These are phyloP conservation scores for Drosophila helvetica DNA, from an alignment of 2,888 invertebrate genomes.

Conservation along the genomic window DNA sequence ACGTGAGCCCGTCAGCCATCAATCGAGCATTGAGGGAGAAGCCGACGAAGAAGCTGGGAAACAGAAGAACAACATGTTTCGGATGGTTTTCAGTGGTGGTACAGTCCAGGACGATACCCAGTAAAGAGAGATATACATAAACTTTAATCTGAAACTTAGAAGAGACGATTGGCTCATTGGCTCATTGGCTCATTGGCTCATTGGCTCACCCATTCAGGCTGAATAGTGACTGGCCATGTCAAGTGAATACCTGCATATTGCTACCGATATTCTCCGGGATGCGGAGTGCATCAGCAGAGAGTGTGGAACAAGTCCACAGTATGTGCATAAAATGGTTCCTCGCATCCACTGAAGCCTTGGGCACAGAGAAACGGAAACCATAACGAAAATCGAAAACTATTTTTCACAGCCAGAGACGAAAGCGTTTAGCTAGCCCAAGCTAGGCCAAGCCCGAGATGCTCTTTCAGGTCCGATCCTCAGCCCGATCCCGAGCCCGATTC, in stretches of 20 bases:
- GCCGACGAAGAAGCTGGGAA: conserved; percentile 10
- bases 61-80: conserved; percentile 10
- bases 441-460: conserved; percentile 12
- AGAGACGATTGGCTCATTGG: no score
- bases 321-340: conserved; percentile 5
- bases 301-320: not conserved
- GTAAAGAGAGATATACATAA: not conserved
- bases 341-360: not conserved
- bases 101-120: conserved; percentile 11
- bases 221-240: no score
- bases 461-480: not conserved
- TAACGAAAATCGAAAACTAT: conserved; percentile 74
- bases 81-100: not conserved
- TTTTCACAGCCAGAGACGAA: conserved; percentile 57
- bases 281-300: not conserved
- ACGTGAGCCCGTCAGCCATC: conserved; percentile 76
- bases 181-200: no score
- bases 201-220: no score
- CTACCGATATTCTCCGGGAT: not conserved
- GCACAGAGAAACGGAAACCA: conserved; percentile 41
- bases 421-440: conserved; percentile 4
- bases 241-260: not conserved
- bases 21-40: conserved; percentile 51
- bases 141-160: no score
- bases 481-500: conserved; percentile 5